A percentile compares a stretch with the other conserved stretches of the same genome.
These are phyloP conservation scores for Acanthosoma haemorrhoidale DNA, from an alignment of 2,888 invertebrate genomes.

Conservation along the genomic window DNA sequence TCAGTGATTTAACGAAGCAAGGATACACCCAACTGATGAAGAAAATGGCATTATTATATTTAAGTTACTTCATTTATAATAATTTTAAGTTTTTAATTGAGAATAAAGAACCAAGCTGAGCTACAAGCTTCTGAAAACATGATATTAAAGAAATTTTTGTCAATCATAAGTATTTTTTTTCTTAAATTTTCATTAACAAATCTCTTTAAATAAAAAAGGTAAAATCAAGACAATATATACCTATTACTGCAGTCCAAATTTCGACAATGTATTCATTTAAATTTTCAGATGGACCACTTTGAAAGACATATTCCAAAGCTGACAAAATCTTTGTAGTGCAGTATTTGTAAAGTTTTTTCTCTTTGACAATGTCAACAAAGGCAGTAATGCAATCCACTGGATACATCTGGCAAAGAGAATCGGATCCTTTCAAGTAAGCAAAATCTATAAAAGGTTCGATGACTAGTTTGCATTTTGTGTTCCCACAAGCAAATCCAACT, in stretches of 20 bases:
- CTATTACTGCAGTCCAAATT: conserved; percentile 18
- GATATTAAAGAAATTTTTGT: too few relatives aligned
- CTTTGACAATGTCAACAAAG: neutral
- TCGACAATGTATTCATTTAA: neutral
- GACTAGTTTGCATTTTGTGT: conserved; percentile 13
- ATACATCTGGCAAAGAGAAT: conserved; percentile 1
- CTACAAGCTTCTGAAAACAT: too few relatives aligned
- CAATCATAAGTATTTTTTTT: too few relatives aligned
- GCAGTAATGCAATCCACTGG: neutral
- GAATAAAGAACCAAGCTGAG: too few relatives aligned
- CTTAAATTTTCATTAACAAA: too few relatives aligned
- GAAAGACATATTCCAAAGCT: neutral
- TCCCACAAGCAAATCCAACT: conserved; percentile 18
- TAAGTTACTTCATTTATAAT: too few relatives aligned
- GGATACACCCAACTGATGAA: too few relatives aligned
- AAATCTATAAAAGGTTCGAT: conserved; percentile 23
- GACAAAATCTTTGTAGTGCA: conserved; percentile 11
- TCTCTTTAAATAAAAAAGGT: too few relatives aligned
- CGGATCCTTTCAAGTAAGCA: conserved; percentile 1
- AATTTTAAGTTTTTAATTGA: too few relatives aligned
- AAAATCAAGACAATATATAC: neutral
- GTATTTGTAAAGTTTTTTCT: conserved; percentile 16
- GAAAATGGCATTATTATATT: too few relatives aligned
- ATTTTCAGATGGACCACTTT: neutral
- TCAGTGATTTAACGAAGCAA: too few relatives aligned